Base-by-base conservation (phyloP, 2,113 vertebrate genomes). In the Deroptyus accipitrinus region DNA sequence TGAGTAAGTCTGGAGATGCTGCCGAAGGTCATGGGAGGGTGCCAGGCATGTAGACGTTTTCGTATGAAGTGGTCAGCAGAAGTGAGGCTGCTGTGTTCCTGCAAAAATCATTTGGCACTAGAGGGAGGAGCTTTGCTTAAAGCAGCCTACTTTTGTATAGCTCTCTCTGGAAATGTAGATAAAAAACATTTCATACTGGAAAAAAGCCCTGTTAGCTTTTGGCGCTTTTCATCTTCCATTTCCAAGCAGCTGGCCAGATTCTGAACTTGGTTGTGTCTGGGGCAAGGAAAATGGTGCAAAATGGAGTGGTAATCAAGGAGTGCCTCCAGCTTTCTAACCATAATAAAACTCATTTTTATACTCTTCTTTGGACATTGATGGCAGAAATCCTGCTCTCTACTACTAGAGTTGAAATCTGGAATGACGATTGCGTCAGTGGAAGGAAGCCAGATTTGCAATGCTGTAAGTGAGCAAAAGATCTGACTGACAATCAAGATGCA, bases 131-230 rank as follows among this genome's bases (percentile, higher is more conserved):
- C 31, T 89, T 82, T 87, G 83, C 54, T 49, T 82, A 42, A 61
- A 86, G 86, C 80, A 88, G 77, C 68, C 92, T 80, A 78, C 73
- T 88, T 95, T 61, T 67, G 46, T 79, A 46, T 51, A 57, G 49
- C 68, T 83, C 28, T 64, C 57, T 72, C 86, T 92, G 66, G 95
- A 88, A 93, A 86, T 82, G 74, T 49, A 93, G 95, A 64, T 91
- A 91, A 95, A 88, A 88, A 94, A 76, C 77, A 62, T 73, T 82
- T 84, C 62, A 91, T 28, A 46, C 49, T 94, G 90, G 77, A 78
- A 90, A 82, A 93, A 66, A 74, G 17, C 62, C 79, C 69, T 62
- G 52, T 72, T 84, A 78, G 86, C 30, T 94, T 7, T 86, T 91
- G 80, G 80, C 9, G n/a, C 51, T 86, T 87, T 81, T 42, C 64